Conservation (phyloP, 1,140 invertebrate genomes). For the Drosophila bocqueti region DNA sequence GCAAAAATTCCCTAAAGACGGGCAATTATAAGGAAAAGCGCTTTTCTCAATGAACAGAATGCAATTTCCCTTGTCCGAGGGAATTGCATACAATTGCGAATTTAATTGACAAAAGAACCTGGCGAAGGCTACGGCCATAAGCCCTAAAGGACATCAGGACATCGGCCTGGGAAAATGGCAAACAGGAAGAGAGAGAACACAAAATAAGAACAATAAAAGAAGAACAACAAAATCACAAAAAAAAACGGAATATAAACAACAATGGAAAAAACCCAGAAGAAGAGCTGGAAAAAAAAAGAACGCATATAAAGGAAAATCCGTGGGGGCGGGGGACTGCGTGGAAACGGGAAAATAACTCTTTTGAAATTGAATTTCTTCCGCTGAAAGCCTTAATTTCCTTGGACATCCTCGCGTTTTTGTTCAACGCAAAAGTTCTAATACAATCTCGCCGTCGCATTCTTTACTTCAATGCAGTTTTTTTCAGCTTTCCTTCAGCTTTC, state of each 20-base stretch:
- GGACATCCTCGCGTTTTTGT: conserved; percentile 29
- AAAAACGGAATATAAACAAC: not conserved
- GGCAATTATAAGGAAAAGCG: conserved; percentile 1
- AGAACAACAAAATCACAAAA: not conserved
- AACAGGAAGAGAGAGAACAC: conserved; percentile 2
- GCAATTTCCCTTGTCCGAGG: conserved; percentile 16
- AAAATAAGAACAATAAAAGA: conserved; percentile 11
- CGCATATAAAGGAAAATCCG: not conserved
- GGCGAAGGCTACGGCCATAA: conserved; percentile 44
- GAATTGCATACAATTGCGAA: conserved; percentile 24
- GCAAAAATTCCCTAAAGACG: not conserved
- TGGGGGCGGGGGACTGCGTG: not conserved
- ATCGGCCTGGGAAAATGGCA: conserved; percentile 13
- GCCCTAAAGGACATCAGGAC: conserved; percentile 36
- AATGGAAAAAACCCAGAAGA: conserved; percentile 7
- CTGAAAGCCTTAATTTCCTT: conserved; percentile 71
- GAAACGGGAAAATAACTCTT: conserved; percentile 68
- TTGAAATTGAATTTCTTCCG: conserved; percentile 72
- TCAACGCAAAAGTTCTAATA: conserved; percentile 54
- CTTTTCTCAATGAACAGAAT: conserved; percentile 19
- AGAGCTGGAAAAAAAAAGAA: conserved; percentile 1
- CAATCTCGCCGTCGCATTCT: conserved; percentile 30
- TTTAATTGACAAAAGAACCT: conserved; percentile 30
- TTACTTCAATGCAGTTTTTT: conserved; percentile 24
- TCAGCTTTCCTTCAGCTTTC: not conserved